These are phyloP conservation scores for Masticophis lateralis DNA, from an alignment of 2,797 vertebrate genomes.

Conservation along the genomic window DNA sequence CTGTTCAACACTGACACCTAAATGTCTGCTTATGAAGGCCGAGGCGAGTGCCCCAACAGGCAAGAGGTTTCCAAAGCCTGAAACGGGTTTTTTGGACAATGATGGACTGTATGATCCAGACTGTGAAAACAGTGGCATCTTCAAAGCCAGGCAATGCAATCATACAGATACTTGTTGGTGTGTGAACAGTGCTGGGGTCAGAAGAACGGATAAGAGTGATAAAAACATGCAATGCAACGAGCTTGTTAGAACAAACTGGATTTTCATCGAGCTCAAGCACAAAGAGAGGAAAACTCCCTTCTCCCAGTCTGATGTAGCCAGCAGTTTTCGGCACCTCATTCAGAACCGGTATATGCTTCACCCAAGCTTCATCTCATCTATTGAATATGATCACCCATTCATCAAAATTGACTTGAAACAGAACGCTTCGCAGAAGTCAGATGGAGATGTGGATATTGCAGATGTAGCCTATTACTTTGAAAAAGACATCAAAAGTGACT, in stretches of 20 bases:
- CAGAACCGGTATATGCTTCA: constrained; percentile 69
- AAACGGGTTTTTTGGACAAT: constrained; percentile 75
- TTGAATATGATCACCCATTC: constrained; percentile 70
- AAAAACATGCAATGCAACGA: constrained; percentile 69
- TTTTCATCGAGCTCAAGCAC: constrained; percentile 64
- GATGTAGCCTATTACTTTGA: constrained; percentile 85
- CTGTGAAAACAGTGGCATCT: constrained; percentile 73
- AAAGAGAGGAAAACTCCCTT: constrained; percentile 30
- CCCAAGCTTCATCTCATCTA: constrained; percentile 9
- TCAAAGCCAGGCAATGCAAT: constrained; percentile 86
- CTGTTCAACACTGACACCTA: constrained; percentile 72
- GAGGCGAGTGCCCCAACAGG: constrained; percentile 65
- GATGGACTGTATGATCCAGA: constrained; percentile 85
- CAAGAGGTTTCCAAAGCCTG: constrained; percentile 59
- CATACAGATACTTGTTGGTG: constrained; percentile 82
- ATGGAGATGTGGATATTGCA: constrained; percentile 65
- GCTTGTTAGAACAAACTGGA: constrained; percentile 78
- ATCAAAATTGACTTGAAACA: constrained; percentile 64
- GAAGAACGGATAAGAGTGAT: constrained; percentile 81
- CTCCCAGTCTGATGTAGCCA: not conserved
- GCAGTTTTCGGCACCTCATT: constrained; percentile 40
- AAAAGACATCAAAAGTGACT: constrained; percentile 82
- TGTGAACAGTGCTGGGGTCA: constrained; percentile 84
- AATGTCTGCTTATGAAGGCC: constrained; percentile 84
- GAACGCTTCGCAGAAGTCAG: constrained; percentile 46